Conservation (phyloP, 2,797 vertebrate species). For the Lerista edwardsae region DNA sequence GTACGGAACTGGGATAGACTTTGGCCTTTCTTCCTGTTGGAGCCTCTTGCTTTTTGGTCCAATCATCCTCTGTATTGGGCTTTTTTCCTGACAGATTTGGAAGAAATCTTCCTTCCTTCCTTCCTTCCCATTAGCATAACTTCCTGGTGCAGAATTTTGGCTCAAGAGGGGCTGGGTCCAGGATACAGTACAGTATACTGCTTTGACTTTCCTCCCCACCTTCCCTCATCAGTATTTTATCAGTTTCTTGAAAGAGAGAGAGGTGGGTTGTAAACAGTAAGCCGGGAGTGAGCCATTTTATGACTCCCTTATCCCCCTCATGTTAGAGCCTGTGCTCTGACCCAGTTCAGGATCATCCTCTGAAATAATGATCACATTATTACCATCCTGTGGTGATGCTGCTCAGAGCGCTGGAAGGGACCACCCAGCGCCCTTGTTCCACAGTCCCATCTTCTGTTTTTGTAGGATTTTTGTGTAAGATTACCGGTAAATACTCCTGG, state of each 20-base stretch:
- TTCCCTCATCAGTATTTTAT: background rate
- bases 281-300: background rate
- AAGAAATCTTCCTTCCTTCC: background rate
- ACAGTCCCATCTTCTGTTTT: background rate
- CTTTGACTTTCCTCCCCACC: background rate
- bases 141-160: background rate
- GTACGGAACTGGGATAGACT: constrained; percentile 57
- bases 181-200: no score
- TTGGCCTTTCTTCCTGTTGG: background rate
- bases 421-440: background rate
- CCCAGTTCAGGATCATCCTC: background rate
- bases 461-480: background rate
- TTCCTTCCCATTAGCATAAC: background rate
- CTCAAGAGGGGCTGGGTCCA: background rate
- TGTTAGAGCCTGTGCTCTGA: background rate
- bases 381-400: background rate
- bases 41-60: background rate
- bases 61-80: no score
- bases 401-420: background rate
- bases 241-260: background rate
- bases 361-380: background rate
- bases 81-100: background rate
- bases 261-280: background rate
- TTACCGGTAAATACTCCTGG: background rate
- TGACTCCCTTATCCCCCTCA: no score